These are phyloP conservation scores for Eurosta solidaginis DNA, from an alignment of 1,140 invertebrate genomes.

Conservation along the genomic window DNA sequence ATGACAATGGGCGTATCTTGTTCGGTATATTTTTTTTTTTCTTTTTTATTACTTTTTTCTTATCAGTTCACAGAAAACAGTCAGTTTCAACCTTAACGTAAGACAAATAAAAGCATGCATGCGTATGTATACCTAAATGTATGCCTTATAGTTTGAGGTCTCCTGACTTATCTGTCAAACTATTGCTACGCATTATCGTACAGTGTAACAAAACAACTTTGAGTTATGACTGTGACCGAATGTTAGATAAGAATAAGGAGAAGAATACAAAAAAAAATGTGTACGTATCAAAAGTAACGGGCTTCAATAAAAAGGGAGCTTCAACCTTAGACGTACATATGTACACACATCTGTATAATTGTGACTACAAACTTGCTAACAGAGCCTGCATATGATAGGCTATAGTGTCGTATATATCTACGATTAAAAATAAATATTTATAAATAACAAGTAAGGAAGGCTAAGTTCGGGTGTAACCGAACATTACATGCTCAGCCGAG, in stretches of 20 bases:
- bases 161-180: constrained; percentile 11
- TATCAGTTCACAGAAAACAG: constrained; percentile 11
- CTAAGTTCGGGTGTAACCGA: no score
- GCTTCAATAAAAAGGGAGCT: no score
- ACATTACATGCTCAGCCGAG: no score
- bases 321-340: not conserved
- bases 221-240: constrained; percentile 50
- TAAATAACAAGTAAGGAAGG: no score
- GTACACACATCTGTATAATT: not conserved
- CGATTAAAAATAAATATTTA: no score
- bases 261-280: not conserved
- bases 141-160: constrained; percentile 3
- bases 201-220: constrained; percentile 56
- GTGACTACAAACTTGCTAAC: no score
- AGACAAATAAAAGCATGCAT: not conserved
- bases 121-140: not conserved
- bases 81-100: not conserved
- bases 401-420: no score
- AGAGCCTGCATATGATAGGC: no score
- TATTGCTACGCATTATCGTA: not conserved
- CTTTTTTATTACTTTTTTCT: not conserved
- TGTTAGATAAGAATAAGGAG: constrained; percentile 34
- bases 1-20: not conserved
- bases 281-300: no score
- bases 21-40: not conserved